Base-by-base conservation (phyloP, 2,797 vertebrate genomes). In the Enteromius unitaeniatus region DNA sequence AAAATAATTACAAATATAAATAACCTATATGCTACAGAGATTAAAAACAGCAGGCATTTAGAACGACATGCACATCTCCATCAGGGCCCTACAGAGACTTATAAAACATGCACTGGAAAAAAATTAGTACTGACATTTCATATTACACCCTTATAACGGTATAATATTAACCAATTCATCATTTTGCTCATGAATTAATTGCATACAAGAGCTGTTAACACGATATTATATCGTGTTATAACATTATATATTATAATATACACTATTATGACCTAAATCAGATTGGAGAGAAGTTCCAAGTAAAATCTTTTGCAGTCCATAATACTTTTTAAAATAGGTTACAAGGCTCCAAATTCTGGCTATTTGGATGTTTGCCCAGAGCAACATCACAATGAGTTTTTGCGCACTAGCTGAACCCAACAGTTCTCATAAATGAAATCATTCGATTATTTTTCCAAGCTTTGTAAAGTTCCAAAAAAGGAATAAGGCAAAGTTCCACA, bases 41-140 rank as follows among this genome's bases (percentile, higher is more conserved):
- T 53, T 3, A n/a, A 74, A 55, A 55, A 74, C 47, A n/a, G 7
- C 72, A 74, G 47, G 72, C 72, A 31, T 53, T 74, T 13, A n/a
- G 10, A 28, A 74, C 37, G 28, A 26, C 60, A 64, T 31, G 26
- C 60, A 73, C 26, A 53, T 19, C 47, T 53, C 47, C 28, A 34
- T 53, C 28, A 74, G 19, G 64, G 4, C 34, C 65, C 65, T 40
- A 9, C 65, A 68, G 21, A 26, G 74, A 60, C 58, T 76, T 60
- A 17, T 23, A 42, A 76, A 76, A 10, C 53, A 74, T 55, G 11
- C 19, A 37, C 28, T 7, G 6, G 45, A 2, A 47, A 53, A n/a
- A 34, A 34, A n/a, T 34, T 2, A 72, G 42, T 15, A 5, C 23
- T 72, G 42, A 42, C 26, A 62, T 42, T 60, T 31, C 1, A 31